Conservation (phyloP, 2,888 invertebrate species). For the Antheraea yamamai region DNA sequence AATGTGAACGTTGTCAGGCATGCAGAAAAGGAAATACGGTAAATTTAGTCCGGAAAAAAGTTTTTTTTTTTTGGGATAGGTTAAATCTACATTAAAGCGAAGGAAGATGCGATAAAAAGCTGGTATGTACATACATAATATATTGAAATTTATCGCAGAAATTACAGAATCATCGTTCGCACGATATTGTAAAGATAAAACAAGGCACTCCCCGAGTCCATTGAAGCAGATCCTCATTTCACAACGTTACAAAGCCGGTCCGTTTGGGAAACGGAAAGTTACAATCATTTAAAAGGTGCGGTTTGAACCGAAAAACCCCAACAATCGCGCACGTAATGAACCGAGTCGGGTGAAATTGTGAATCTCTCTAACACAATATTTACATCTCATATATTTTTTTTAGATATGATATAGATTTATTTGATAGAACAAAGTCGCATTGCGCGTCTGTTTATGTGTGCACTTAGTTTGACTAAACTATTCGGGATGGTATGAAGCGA, state of each 20-base stretch:
- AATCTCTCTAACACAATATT: slow-evolving; percentile 32
- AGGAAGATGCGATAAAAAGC: too few species aligned
- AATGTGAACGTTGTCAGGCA: too few species aligned
- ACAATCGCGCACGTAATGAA: slow-evolving; percentile 57
- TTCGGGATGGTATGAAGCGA: too few species aligned
- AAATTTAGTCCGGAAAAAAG: too few species aligned
- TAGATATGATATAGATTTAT: too few species aligned
- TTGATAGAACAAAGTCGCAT: too few species aligned
- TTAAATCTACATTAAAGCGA: too few species aligned
- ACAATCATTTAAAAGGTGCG: slow-evolving; percentile 55
- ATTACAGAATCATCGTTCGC: neutral
- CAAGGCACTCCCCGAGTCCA: slow-evolving; percentile 17
- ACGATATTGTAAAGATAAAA: slow-evolving; percentile 5
- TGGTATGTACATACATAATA: neutral
- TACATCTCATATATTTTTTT: neutral
- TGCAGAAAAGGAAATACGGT: too few species aligned
- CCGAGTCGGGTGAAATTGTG: slow-evolving; percentile 60
- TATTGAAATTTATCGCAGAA: neutral
- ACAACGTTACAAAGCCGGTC: slow-evolving; percentile 23
- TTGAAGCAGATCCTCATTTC: slow-evolving; percentile 22
- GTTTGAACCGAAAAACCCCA: slow-evolving; percentile 48
- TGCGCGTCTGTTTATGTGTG: too few species aligned
- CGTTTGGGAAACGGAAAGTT: slow-evolving; percentile 45
- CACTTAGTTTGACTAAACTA: too few species aligned
- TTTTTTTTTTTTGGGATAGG: too few species aligned